phyloP scores from a whole-genome alignment of 2,888 invertebrate genomes.

The Adela reaumurella region DNA sequence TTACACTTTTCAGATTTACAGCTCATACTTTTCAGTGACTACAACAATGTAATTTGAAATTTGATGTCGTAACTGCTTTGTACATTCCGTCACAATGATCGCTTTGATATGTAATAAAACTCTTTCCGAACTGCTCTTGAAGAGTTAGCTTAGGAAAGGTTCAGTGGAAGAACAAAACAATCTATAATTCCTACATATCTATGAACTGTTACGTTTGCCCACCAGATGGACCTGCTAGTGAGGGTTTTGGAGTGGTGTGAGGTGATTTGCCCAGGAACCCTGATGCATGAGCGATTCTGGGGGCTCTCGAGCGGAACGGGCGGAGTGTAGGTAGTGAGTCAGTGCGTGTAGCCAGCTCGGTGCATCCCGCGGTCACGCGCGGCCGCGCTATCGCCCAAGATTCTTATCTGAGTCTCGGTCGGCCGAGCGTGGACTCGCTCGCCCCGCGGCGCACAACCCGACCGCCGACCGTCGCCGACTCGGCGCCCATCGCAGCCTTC shows the following conservation, averaged over 20 bases:
- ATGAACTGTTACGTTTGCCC: too few species aligned
- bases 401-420: neutral
- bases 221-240: neutral
- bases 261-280: neutral
- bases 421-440: neutral
- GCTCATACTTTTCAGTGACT: too few species aligned
- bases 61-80: too few species aligned
- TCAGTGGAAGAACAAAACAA: too few species aligned
- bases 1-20: too few species aligned
- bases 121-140: too few species aligned
- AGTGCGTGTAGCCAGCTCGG: neutral
- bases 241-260: neutral
- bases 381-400: constrained; percentile 20
- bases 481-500: constrained; percentile 17
- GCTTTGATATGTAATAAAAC: too few species aligned
- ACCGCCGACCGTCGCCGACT: constrained; percentile 27
- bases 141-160: too few species aligned
- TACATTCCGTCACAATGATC: too few species aligned
- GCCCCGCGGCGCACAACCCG: constrained; percentile 21
- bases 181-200: too few species aligned
- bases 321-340: neutral
- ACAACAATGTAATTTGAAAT: too few species aligned
- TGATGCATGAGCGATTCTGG: neutral
- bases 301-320: neutral
- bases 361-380: constrained; percentile 36